Percentiles rank a stretch among this genome's conserved stretches.
Conservation (phyloP, 2,888 invertebrate species). For the Amphipoea oculea region DNA sequence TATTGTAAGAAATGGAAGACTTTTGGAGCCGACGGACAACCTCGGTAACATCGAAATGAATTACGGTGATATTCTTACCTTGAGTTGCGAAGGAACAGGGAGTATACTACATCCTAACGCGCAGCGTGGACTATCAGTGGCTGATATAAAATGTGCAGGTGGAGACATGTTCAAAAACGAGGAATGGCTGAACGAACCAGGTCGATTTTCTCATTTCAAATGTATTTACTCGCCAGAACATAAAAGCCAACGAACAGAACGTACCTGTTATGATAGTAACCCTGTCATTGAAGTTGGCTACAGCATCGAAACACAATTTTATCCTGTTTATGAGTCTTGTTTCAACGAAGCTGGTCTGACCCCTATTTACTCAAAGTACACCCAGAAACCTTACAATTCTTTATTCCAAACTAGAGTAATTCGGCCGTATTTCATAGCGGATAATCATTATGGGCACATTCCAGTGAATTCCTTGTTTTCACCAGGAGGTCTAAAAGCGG, state of each 20-base stretch:
- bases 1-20: conserved; percentile 76
- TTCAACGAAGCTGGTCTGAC: conserved; percentile 78
- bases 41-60: conserved; percentile 78
- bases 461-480: conserved; percentile 81
- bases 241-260: conserved; percentile 75
- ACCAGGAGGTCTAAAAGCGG: conserved; percentile 76
- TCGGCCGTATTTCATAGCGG: conserved; percentile 81
- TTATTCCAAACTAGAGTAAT: conserved; percentile 82
- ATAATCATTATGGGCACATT: conserved; percentile 73
- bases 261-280: conserved; percentile 79
- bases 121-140: conserved; percentile 67
- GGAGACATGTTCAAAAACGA: conserved; percentile 80
- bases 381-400: conserved; percentile 84
- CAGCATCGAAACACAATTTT: conserved; percentile 74
- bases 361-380: conserved; percentile 82
- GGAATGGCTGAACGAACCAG: conserved; percentile 77
- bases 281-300: conserved; percentile 84
- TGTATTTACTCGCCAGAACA: conserved; percentile 77
- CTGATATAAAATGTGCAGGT: conserved; percentile 77
- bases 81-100: conserved; percentile 81
- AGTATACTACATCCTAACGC: conserved; percentile 76
- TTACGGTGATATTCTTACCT: conserved; percentile 76
- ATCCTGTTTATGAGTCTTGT: conserved; percentile 84
- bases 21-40: conserved; percentile 81
- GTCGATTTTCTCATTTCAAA: conserved; percentile 75